These are phyloP conservation scores for Seriola rivoliana DNA, from an alignment of 2,113 vertebrate genomes.

Conservation along the genomic window DNA sequence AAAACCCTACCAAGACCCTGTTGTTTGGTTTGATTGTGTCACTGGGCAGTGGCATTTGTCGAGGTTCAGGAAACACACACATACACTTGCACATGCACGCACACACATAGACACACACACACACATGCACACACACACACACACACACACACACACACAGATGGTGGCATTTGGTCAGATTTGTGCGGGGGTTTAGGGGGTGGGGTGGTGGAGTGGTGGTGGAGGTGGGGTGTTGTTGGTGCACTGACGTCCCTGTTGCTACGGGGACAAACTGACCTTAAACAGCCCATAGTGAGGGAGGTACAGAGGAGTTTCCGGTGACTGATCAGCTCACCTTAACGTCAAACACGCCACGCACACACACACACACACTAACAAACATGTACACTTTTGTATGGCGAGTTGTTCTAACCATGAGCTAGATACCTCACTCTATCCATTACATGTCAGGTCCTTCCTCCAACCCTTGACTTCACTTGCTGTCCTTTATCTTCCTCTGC, in stretches of 20 bases:
- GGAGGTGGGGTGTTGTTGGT: constrained; percentile 45
- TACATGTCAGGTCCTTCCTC: neutral
- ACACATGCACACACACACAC: neutral
- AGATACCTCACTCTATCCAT: neutral
- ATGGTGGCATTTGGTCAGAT: constrained; percentile 73
- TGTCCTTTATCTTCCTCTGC: too few species aligned
- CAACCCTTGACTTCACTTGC: neutral
- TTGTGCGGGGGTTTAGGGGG: constrained; percentile 44
- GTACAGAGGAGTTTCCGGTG: constrained; percentile 55
- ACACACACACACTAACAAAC: constrained; percentile 28
- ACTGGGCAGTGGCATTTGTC: constrained; percentile 79
- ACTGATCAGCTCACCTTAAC: constrained; percentile 70
- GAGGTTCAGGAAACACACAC: constrained; percentile 52
- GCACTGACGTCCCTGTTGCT: constrained; percentile 75
- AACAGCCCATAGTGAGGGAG: constrained; percentile 57
- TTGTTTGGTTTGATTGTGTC: constrained; percentile 71
- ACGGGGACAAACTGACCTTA: constrained; percentile 80
- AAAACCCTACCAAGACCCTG: constrained; percentile 59
- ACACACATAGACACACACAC: neutral
- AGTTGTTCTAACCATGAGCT: neutral
- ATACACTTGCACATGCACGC: neutral
- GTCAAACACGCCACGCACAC: constrained; percentile 50
- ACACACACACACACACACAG: constrained; percentile 28
- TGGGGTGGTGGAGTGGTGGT: constrained; percentile 29
- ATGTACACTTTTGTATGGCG: neutral